phyloP scores from a whole-genome alignment of 2,797 vertebrate species.

The Glossophaga mutica region DNA sequence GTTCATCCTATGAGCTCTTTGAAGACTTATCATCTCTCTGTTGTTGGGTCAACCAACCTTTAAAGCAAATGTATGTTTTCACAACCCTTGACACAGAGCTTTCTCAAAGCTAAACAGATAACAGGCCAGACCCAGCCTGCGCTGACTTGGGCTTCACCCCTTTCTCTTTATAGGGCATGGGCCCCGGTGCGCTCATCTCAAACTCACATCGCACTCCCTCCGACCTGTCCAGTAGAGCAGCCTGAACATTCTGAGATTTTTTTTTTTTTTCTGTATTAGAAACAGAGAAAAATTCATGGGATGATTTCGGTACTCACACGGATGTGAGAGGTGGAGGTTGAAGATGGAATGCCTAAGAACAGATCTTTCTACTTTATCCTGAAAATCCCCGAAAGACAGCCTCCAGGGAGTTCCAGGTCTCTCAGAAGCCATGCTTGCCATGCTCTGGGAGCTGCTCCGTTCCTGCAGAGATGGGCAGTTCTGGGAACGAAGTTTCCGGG shows the following conservation, averaged over 20 bases:
- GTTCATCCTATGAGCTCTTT: not conserved
- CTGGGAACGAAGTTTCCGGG: constrained; percentile 1
- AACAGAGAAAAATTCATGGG: not conserved
- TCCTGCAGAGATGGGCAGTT: not conserved
- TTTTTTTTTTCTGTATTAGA: not conserved
- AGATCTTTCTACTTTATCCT: not conserved
- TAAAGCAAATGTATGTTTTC: not conserved
- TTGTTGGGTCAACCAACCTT: not conserved
- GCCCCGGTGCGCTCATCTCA: not conserved
- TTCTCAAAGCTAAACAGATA: not conserved
- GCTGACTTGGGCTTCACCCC: not conserved
- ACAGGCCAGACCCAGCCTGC: not conserved
- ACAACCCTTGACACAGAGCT: not conserved
- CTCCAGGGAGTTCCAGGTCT: not conserved
- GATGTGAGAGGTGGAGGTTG: not conserved
- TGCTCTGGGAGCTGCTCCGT: not conserved
- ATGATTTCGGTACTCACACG: not conserved
- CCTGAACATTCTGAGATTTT: not conserved
- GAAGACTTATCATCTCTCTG: not conserved
- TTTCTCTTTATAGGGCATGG: fast-evolving
- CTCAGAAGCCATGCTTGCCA: not conserved
- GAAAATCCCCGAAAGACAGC: not conserved
- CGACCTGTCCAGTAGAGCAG: not conserved
- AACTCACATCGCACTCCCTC: too few relatives aligned
- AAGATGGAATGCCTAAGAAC: not conserved